Percentiles rank a stretch among this genome's conserved stretches.
Conservation (phyloP, 2,797 vertebrate species). For the Miichthys miiuy region DNA sequence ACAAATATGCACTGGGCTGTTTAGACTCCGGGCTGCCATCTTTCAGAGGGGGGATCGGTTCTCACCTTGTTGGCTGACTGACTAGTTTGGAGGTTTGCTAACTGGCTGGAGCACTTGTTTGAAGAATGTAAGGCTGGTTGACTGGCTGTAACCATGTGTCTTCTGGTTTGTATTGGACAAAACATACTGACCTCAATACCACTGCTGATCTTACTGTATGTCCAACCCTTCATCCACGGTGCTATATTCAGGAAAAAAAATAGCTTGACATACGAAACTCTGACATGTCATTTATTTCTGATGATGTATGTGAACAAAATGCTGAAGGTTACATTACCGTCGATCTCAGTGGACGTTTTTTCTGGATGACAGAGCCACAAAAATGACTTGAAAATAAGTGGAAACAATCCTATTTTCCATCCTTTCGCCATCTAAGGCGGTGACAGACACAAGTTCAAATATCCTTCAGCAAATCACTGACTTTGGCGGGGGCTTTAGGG, state of each 20-base stretch:
- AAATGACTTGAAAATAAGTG: neutral
- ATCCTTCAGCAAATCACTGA: constrained; percentile 7
- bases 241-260: constrained; percentile 12
- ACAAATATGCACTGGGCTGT: constrained; percentile 75
- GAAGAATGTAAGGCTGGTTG: neutral
- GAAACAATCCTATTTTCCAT: neutral
- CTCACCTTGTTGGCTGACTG: constrained; percentile 4
- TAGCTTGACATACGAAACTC: neutral
- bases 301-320: neutral
- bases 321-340: neutral
- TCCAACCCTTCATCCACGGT: neutral
- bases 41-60: constrained; percentile 50
- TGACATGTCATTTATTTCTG: constrained; percentile 1
- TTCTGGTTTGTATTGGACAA: constrained; percentile 19
- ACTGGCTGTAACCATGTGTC: neutral
- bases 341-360: neutral
- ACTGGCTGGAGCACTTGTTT: constrained; percentile 21
- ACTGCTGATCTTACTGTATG: neutral
- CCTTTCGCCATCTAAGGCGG: neutral
- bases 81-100: constrained; percentile 28
- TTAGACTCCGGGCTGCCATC: constrained; percentile 64
- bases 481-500: neutral
- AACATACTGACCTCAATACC: constrained; percentile 4
- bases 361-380: neutral
- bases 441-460: neutral